Percentiles rank a stretch among this genome's conserved stretches.
Evolutionary conservation across 2,888 invertebrate genomes (phyloP).

Genomic region (Brenthis daphne): DNA sequence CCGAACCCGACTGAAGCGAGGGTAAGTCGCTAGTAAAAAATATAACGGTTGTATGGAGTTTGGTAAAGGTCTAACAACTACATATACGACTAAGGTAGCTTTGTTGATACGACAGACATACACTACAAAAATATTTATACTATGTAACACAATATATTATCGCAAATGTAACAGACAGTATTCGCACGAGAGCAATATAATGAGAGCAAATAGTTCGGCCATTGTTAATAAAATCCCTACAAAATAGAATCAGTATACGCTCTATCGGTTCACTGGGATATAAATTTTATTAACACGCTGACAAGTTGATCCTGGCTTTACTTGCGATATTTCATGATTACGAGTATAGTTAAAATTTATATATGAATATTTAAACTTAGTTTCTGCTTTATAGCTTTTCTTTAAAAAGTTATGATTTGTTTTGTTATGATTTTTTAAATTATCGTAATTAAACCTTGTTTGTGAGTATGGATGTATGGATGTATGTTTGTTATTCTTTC

Average conservation of each 20-base stretch:
- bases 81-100: too few species aligned
- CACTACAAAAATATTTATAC: not conserved
- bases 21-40: too few species aligned
- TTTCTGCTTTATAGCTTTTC: not conserved
- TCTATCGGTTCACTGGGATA: conserved; percentile 10
- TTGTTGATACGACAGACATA: too few species aligned
- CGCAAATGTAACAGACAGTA: not conserved
- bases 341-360: not conserved
- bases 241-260: conserved; percentile 14
- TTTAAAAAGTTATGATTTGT: not conserved
- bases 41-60: too few species aligned
- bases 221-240: conserved; percentile 22
- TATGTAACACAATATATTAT: not conserved
- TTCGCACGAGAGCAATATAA: conserved; percentile 14
- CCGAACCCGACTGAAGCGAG: too few species aligned
- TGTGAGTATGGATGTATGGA: too few species aligned
- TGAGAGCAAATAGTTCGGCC: conserved; percentile 7
- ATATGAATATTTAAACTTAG: not conserved
- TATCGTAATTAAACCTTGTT: too few species aligned
- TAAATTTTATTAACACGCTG: conserved; percentile 21
- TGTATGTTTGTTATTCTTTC: too few species aligned
- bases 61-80: too few species aligned
- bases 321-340: conserved; percentile 12
- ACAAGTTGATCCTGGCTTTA: conserved; percentile 10
- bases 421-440: too few species aligned